phyloP scores from a whole-genome alignment of 2,797 vertebrate species.

The Anguilla anguilla region DNA sequence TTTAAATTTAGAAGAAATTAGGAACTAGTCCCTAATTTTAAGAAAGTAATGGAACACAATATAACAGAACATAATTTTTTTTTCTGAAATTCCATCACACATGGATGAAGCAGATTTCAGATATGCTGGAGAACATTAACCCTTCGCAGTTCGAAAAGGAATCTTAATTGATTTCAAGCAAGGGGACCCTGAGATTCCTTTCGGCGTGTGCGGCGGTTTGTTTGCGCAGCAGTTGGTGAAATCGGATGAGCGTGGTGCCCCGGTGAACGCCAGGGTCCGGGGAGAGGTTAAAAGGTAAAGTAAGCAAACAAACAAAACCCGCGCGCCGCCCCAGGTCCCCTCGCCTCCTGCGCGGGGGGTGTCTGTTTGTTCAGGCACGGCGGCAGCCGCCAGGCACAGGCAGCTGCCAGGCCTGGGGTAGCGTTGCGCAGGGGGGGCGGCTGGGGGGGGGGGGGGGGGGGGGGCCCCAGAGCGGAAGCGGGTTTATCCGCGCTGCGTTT shows the following conservation, averaged over 20 bases:
- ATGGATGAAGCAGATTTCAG: background rate
- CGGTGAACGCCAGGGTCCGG: background rate
- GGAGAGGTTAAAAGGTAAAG: constrained; percentile 15
- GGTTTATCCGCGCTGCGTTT: background rate
- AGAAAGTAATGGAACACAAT: background rate
- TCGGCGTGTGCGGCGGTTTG: background rate
- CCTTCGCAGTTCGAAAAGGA: background rate
- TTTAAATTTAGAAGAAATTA: background rate
- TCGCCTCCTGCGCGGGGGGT: background rate
- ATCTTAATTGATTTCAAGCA: background rate
- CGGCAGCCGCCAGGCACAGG: background rate
- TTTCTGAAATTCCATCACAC: background rate
- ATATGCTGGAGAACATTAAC: background rate
- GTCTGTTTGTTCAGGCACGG: constrained; percentile 37
- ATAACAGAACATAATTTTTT: background rate
- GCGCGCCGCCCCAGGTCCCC: background rate
- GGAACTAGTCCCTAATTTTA: background rate
- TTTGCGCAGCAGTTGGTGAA: background rate
- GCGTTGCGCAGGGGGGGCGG: too few relatives aligned
- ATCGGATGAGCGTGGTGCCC: background rate
- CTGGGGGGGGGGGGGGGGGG: background rate
- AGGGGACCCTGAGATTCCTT: background rate
- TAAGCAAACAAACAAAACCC: constrained; percentile 13
- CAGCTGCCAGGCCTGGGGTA: constrained; percentile 13
- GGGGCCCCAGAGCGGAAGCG: background rate